Conservation (phyloP, 2,797 vertebrate genomes). For the Onychomys leucogaster region DNA sequence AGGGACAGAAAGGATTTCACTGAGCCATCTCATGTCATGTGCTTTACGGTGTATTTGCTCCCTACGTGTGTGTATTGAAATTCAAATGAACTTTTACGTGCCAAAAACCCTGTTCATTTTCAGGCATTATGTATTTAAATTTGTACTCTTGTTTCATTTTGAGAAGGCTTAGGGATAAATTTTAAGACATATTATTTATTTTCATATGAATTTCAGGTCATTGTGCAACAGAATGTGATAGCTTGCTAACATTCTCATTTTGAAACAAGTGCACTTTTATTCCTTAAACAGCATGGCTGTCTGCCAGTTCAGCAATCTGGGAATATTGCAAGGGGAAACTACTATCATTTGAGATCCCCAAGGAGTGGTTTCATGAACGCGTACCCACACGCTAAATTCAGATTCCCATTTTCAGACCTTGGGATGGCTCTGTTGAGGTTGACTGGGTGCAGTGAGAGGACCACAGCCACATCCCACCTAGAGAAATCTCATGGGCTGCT, state of each 20-base stretch:
- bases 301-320: conserved; percentile 54
- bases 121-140: conserved; percentile 52
- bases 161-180: conserved; percentile 43
- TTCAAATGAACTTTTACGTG: conserved; percentile 49
- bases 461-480: conserved; percentile 32
- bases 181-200: conserved; percentile 50
- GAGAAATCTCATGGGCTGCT: background rate
- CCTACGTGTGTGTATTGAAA: background rate
- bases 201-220: conserved; percentile 23
- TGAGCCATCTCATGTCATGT: background rate
- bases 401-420: conserved; percentile 55
- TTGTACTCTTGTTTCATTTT: conserved; percentile 45
- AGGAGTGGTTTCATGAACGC: conserved; percentile 47
- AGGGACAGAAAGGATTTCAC: conserved; percentile 48
- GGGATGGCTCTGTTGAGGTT: conserved; percentile 54
- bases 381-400: conserved; percentile 68
- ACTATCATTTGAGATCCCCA: conserved; percentile 52
- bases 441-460: conserved; percentile 49
- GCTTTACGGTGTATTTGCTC: background rate
- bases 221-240: conserved; percentile 2
- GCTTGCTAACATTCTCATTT: conserved; percentile 58
- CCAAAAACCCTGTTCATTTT: conserved; percentile 40
- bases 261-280: conserved; percentile 60
- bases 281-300: conserved; percentile 44
- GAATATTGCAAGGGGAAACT: conserved; percentile 58